Percentiles rank a stretch among this genome's conserved stretches.
These are phyloP conservation scores for Amblyopsis hoosieri DNA, from an alignment of 2,797 vertebrate species.

Conservation along the genomic window DNA sequence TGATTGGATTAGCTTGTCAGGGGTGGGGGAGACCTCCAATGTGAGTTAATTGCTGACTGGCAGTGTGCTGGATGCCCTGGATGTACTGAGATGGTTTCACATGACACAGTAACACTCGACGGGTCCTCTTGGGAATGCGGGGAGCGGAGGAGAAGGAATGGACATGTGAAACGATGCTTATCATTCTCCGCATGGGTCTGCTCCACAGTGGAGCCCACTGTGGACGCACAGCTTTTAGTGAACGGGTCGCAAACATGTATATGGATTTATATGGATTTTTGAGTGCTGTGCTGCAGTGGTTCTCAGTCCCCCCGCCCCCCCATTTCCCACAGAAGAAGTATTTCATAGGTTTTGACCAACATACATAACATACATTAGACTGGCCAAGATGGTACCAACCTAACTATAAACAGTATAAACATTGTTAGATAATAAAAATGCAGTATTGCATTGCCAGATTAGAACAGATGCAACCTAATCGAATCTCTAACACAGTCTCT, in stretches of 20 bases:
- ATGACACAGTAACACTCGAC: conserved; percentile 63
- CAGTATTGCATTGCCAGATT: conserved; percentile 4
- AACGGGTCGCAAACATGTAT: neutral
- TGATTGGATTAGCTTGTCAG: conserved; percentile 71
- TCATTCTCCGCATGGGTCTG: conserved; percentile 6
- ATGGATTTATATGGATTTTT: neutral
- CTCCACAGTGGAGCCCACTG: conserved; percentile 7
- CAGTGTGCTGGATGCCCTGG: conserved; percentile 59
- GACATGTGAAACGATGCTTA: conserved; percentile 36
- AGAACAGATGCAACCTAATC: neutral
- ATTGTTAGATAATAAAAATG: neutral
- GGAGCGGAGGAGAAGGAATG: conserved; percentile 4
- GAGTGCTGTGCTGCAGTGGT: neutral
- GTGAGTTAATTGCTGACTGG: conserved; percentile 72
- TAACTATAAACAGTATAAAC: too few relatives aligned
- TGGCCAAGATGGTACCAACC: too few relatives aligned
- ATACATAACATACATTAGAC: too few relatives aligned
- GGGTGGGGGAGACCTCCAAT: conserved; percentile 48
- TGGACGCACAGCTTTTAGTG: neutral
- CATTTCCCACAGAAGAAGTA: too few relatives aligned
- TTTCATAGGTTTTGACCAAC: too few relatives aligned
- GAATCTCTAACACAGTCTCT: neutral
- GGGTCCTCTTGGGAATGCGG: conserved; percentile 34
- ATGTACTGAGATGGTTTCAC: conserved; percentile 65
- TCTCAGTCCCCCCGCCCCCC: too few relatives aligned